phyloP scores from a whole-genome alignment of 1,140 invertebrate species.

The Bombyx mandarina region DNA sequence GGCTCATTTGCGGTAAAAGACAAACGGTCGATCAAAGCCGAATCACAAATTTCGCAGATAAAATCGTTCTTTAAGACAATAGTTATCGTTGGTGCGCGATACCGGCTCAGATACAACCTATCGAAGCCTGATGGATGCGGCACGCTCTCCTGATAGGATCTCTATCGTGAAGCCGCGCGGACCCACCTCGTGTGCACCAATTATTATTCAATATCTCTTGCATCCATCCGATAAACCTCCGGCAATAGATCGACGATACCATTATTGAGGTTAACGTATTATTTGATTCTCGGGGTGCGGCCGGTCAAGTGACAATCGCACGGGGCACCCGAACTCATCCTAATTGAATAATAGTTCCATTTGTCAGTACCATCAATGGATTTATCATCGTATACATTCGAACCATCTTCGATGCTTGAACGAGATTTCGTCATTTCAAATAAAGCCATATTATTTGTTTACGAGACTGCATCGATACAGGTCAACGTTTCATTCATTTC shows the following conservation, averaged over 20 bases:
- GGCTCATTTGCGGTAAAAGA: slow-evolving; percentile 61
- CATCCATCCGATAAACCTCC: slow-evolving; percentile 20
- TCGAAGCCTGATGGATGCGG: slow-evolving; percentile 56
- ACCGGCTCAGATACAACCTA: slow-evolving; percentile 38
- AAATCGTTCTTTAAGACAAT: slow-evolving; percentile 61
- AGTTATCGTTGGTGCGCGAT: slow-evolving; percentile 54
- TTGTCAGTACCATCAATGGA: slow-evolving; percentile 29
- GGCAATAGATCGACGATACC: slow-evolving; percentile 31
- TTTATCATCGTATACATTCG: slow-evolving; percentile 18
- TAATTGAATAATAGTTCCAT: slow-evolving; percentile 51
- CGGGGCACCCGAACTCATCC: slow-evolving; percentile 20
- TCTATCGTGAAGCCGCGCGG: slow-evolving; percentile 44
- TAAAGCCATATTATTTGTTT: slow-evolving; percentile 7
- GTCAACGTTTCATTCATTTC: slow-evolving; percentile 28
- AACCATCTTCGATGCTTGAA: no score
- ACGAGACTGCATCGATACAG: slow-evolving; percentile 15
- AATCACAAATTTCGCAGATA: slow-evolving; percentile 61
- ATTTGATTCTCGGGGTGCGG: slow-evolving; percentile 27
- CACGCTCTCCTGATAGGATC: slow-evolving; percentile 56
- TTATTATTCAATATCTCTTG: slow-evolving; percentile 62
- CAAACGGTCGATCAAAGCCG: slow-evolving; percentile 51
- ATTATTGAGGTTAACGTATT: slow-evolving; percentile 32
- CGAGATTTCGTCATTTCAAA: background rate
- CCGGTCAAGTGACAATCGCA: slow-evolving; percentile 48
- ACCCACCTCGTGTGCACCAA: slow-evolving; percentile 44